A percentile compares a stretch with the other conserved stretches of the same genome.
These are phyloP conservation scores for Acleris laterana DNA, from an alignment of 2,888 invertebrate species.

Conservation along the genomic window DNA sequence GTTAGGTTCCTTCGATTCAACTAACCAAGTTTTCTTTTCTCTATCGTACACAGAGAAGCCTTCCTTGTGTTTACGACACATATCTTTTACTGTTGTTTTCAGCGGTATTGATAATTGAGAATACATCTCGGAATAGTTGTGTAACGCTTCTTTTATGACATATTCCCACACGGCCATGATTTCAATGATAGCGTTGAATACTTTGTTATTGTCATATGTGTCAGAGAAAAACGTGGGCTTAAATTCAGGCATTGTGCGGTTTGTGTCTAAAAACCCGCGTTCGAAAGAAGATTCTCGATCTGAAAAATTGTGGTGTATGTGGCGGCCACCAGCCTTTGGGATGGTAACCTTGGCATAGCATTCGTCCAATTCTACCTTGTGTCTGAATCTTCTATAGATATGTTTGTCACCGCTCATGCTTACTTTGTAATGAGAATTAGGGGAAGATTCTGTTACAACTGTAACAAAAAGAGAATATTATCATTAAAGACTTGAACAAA, in stretches of 20 bases:
- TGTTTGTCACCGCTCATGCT: too few species aligned
- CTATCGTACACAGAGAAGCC: constrained; percentile 32
- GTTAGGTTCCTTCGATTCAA: constrained; percentile 13
- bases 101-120: constrained; percentile 10
- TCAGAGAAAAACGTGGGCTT: constrained; percentile 4
- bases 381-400: too few species aligned
- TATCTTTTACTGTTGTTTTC: not conserved
- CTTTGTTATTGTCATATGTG: not conserved
- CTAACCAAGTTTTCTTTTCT: constrained; percentile 10
- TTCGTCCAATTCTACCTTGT: too few species aligned
- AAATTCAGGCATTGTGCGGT: constrained; percentile 12
- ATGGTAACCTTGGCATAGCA: too few species aligned
- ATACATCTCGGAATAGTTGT: constrained; percentile 19
- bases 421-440: too few species aligned
- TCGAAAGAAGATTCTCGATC: too few species aligned
- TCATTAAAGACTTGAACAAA: too few species aligned
- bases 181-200: constrained; percentile 32
- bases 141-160: constrained; percentile 9
- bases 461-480: too few species aligned
- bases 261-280: not conserved
- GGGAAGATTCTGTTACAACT: too few species aligned
- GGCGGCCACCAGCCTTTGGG: too few species aligned
- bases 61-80: constrained; percentile 25
- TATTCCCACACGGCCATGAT: constrained; percentile 29
- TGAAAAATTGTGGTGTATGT: too few species aligned